phyloP scores from a whole-genome alignment of 2,888 invertebrate species.

The Apeira syringaria region DNA sequence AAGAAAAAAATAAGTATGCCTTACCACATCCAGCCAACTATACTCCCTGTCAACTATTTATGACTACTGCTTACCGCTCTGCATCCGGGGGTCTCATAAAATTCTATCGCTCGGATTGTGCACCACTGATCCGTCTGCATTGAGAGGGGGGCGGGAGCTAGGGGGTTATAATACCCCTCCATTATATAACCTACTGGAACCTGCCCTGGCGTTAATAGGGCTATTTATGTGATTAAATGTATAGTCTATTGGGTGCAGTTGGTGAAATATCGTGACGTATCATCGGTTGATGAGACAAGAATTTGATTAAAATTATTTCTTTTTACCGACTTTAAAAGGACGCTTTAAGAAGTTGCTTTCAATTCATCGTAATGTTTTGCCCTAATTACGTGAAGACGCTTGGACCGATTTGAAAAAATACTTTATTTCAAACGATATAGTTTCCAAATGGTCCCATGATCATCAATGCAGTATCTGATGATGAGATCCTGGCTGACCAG shows the following conservation, averaged over 20 bases:
- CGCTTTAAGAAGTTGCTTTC: too few species aligned
- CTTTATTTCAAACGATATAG: too few species aligned
- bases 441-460: too few species aligned
- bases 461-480: too few species aligned
- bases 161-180: conserved; percentile 37
- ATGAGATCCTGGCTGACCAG: too few species aligned
- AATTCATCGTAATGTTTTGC: too few species aligned
- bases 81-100: conserved; percentile 75
- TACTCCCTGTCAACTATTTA: conserved; percentile 55
- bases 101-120: conserved; percentile 78
- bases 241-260: conserved; percentile 7
- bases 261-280: conserved; percentile 3
- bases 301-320: too few species aligned
- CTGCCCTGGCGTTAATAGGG: conserved; percentile 30
- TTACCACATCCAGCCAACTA: conserved; percentile 43
- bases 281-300: too few species aligned
- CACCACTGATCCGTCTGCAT: conserved; percentile 67
- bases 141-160: conserved; percentile 27
- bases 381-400: too few species aligned
- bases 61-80: conserved; percentile 70
- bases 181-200: conserved; percentile 33
- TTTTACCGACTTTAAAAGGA: too few species aligned
- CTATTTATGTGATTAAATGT: conserved; percentile 10
- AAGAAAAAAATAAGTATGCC: not conserved
- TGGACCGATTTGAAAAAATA: too few species aligned